A percentile compares a stretch with the other conserved stretches of the same genome.
Conservation (phyloP, 2,113 vertebrate genomes). For the Erythrocercus mccallii region DNA sequence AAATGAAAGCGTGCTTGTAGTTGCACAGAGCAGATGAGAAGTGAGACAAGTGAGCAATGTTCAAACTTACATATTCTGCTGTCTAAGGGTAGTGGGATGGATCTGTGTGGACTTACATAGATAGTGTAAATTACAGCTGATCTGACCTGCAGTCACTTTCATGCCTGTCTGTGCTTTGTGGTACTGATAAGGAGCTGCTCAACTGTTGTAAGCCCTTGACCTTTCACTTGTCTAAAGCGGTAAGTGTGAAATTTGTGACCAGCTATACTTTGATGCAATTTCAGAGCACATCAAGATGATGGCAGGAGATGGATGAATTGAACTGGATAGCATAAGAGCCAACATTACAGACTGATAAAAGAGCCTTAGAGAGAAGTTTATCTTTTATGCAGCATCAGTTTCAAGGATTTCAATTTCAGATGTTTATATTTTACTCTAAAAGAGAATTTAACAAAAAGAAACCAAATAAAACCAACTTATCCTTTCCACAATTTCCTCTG, state of each 20-base stretch:
- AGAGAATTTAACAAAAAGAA: not conserved
- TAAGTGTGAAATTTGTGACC: conserved; percentile 59
- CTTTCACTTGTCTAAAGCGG: conserved; percentile 56
- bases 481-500: not conserved
- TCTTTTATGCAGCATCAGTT: not conserved
- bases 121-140: conserved; percentile 53
- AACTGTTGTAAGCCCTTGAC: conserved; percentile 53
- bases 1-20: not conserved
- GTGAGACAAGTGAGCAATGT: not conserved
- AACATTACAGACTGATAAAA: not conserved
- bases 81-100: not conserved
- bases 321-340: conserved; percentile 18
- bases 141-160: conserved; percentile 44
- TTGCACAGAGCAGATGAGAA: not conserved
- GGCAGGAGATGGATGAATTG: conserved; percentile 32
- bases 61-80: not conserved
- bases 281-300: conserved; percentile 48
- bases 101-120: not conserved
- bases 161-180: not conserved
- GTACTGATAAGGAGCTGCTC: conserved; percentile 31
- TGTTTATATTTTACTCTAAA: not conserved
- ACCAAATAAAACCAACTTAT: not conserved
- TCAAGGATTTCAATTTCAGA: not conserved
- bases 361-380: not conserved
- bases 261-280: conserved; percentile 45